Evolutionary conservation across 2,888 invertebrate species (phyloP), one percentile per base, ranked within the genome.

Genomic region (Crematogaster levior): DNA sequence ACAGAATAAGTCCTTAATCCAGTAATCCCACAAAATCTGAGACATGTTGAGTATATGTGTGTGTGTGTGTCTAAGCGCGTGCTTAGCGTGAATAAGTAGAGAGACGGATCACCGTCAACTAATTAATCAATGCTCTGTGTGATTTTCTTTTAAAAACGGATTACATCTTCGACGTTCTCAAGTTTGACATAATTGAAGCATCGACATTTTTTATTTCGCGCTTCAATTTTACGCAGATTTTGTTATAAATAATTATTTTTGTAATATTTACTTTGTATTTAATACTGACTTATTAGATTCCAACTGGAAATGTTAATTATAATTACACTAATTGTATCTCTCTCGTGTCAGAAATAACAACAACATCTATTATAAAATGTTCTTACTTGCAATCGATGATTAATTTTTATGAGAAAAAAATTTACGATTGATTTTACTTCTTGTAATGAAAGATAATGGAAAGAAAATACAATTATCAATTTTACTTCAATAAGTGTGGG

Each of bases 11-110:
- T 56, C 24, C 7, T 30, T 79, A 68, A 77, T 77, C 30, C 53
- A 43, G 12, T 79, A 79, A 79, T 79, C 56, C 56, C 21, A 37
- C 15, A 30, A 77, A 66, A 77, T 77, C 56, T 34, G 1, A 18
- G 43, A 68, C 30, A 5, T 27, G 18, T 24, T 40, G 24, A 43
- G 40, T n/a, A n/a, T n/a, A n/a, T n/a, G n/a, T n/a, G n/a, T 43
- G 21, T 24, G 21, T 61, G 18, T 43, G 43, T 65, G 15, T 65
- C 4, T 68, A 56, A 68, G 43, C 34, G 43, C 30, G 34, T 68
- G 43, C 53, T 77, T 68, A 68, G 18, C 51, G 24, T 1, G 18
- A 56, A 30, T 77, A 43, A 56, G 27, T 34, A 77, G 21, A n/a
- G n/a, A 66, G 15, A 56, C 34, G 1, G n/a, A 68, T 30, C 40